A percentile compares a stretch with the other conserved stretches of the same genome.
Evolutionary conservation across 2,113 vertebrate species (phyloP).

Genomic region (Galemys pyrenaicus): DNA sequence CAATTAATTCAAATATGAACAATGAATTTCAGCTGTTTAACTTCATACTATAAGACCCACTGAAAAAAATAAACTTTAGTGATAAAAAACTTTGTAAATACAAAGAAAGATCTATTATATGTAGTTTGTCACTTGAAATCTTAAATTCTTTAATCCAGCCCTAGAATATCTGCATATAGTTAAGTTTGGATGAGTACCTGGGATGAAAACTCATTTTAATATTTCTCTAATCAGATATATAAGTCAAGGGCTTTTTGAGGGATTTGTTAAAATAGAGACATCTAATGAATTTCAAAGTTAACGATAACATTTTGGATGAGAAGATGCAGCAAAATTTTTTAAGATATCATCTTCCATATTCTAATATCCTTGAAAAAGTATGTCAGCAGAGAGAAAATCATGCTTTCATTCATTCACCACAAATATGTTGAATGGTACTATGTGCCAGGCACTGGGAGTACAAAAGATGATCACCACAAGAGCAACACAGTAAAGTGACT

Average conservation of each 20-base stretch:
- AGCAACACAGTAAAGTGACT: neutral
- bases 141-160: neutral
- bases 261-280: neutral
- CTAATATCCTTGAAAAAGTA: neutral
- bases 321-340: neutral
- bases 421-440: neutral
- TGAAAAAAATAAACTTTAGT: neutral
- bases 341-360: neutral
- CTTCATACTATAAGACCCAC: neutral
- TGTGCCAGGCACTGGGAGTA: neutral
- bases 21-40: neutral
- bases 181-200: neutral
- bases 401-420: neutral
- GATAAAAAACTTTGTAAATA: neutral
- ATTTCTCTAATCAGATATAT: neutral
- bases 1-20: neutral
- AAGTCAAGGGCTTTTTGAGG: neutral
- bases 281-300: constrained; percentile 42
- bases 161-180: neutral
- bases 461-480: neutral
- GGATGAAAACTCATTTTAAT: neutral
- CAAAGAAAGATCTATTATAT: neutral
- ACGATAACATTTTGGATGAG: neutral
- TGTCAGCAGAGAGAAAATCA: constrained; percentile 7
- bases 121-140: neutral